Conservation (phyloP, 2,888 invertebrate species). For the Gastrophysa polygoni region DNA sequence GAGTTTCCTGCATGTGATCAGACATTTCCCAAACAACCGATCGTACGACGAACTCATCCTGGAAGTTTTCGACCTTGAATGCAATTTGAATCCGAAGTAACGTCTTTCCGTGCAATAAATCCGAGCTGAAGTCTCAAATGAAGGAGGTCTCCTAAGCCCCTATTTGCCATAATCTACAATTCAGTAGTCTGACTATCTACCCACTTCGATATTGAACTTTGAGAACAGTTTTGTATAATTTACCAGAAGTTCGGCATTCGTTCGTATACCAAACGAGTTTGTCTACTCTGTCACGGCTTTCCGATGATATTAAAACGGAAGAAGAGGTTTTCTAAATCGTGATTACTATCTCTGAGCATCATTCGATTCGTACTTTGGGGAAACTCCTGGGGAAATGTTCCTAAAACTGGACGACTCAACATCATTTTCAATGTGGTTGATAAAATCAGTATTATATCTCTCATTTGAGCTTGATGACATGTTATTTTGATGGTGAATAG, state of each 20-base stretch:
- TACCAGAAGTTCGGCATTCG: conserved; percentile 9
- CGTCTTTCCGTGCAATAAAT: background rate
- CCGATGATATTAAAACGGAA: background rate
- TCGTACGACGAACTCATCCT: too few relatives aligned
- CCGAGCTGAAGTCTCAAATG: conserved; percentile 6
- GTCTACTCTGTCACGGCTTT: background rate
- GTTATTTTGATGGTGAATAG: too few relatives aligned
- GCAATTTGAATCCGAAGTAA: background rate
- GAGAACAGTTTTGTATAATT: conserved; percentile 14
- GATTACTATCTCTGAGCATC: too few relatives aligned
- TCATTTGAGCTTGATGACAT: too few relatives aligned
- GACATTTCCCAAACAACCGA: too few relatives aligned
- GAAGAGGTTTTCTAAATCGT: background rate
- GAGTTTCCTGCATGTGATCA: too few relatives aligned
- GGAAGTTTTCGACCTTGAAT: background rate
- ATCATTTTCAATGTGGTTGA: too few relatives aligned
- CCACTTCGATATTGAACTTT: conserved; percentile 10
- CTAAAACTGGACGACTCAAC: too few relatives aligned
- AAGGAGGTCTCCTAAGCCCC: conserved; percentile 11
- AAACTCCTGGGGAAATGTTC: too few relatives aligned
- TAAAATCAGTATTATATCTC: too few relatives aligned
- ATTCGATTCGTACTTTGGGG: too few relatives aligned
- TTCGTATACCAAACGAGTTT: background rate
- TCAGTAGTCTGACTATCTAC: conserved; percentile 12
- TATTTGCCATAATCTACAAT: conserved; percentile 16